Conservation (phyloP, 2,113 vertebrate genomes). For the Cryptoleucopteryx plumbea region DNA sequence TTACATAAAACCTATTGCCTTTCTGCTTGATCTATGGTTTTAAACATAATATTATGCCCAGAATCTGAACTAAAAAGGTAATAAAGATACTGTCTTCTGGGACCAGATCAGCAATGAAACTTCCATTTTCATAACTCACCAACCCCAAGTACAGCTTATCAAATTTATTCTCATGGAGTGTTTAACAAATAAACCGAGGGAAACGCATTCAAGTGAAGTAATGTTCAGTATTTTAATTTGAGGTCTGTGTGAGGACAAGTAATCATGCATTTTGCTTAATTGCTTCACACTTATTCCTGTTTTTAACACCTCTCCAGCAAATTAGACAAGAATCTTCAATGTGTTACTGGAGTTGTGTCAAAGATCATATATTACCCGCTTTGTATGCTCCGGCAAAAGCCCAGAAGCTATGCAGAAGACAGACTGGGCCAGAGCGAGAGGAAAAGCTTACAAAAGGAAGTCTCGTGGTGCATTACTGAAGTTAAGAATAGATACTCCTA, state of each 20-base stretch:
- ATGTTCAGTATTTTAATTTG: neutral
- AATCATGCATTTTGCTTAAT: conserved; percentile 68
- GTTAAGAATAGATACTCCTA: neutral
- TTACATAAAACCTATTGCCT: conserved; percentile 63
- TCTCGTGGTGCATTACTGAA: neutral
- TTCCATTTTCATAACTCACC: conserved; percentile 66
- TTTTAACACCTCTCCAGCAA: conserved; percentile 57
- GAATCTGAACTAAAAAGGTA: conserved; percentile 57
- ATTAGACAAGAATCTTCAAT: conserved; percentile 50
- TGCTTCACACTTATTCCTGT: conserved; percentile 61
- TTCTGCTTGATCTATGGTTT: conserved; percentile 62
- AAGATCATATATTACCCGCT: conserved; percentile 22
- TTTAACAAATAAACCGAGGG: conserved; percentile 61
- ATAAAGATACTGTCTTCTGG: conserved; percentile 56
- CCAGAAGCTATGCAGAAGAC: neutral
- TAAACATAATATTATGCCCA: conserved; percentile 55
- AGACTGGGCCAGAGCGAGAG: neutral
- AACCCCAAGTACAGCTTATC: neutral
- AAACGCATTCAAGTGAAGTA: conserved; percentile 42
- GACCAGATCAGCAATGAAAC: conserved; percentile 52
- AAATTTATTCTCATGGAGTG: conserved; percentile 57
- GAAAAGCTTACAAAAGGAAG: neutral
- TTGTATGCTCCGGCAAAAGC: neutral
- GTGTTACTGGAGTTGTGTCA: conserved; percentile 50
- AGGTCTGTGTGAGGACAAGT: conserved; percentile 32